Evolutionary conservation across 2,113 vertebrate genomes (phyloP).

Genomic region (Platysteira castanea): DNA sequence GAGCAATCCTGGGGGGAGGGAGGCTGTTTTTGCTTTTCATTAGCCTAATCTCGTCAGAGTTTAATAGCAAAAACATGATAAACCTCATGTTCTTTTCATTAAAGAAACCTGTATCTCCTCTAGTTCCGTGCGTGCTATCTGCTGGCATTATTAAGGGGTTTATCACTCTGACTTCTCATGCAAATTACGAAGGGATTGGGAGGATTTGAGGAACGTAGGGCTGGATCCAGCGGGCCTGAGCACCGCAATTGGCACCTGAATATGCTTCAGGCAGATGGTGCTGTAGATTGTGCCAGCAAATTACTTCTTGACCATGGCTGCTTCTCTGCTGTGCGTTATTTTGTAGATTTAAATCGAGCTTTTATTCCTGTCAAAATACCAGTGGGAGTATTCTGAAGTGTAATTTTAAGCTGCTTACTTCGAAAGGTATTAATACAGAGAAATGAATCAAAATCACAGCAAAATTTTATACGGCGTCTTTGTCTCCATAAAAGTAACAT

Average conservation of each 20-base stretch:
- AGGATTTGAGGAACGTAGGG: not conserved
- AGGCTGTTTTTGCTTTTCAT: slow-evolving; percentile 10
- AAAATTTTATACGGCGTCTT: not conserved
- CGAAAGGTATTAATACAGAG: not conserved
- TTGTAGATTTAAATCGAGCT: not conserved
- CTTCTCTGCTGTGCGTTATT: not conserved
- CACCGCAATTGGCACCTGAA: not conserved
- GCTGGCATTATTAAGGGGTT: slow-evolving; percentile 11
- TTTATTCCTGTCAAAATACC: not conserved
- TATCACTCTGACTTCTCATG: not conserved
- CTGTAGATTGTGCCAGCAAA: not conserved
- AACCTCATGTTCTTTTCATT: slow-evolving; percentile 34
- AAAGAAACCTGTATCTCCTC: not conserved
- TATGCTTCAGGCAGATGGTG: not conserved
- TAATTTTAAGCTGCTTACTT: not conserved
- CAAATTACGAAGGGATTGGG: not conserved
- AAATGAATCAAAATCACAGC: not conserved
- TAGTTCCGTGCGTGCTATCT: not conserved
- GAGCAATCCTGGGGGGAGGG: not conserved
- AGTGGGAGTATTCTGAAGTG: not conserved
- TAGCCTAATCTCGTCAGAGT: not conserved
- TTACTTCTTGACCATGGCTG: not conserved
- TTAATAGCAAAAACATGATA: slow-evolving; percentile 16
- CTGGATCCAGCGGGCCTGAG: not conserved
- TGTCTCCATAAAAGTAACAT: not conserved